Conservation (phyloP, 1,140 invertebrate genomes). For the Potamilus streckersoni region DNA sequence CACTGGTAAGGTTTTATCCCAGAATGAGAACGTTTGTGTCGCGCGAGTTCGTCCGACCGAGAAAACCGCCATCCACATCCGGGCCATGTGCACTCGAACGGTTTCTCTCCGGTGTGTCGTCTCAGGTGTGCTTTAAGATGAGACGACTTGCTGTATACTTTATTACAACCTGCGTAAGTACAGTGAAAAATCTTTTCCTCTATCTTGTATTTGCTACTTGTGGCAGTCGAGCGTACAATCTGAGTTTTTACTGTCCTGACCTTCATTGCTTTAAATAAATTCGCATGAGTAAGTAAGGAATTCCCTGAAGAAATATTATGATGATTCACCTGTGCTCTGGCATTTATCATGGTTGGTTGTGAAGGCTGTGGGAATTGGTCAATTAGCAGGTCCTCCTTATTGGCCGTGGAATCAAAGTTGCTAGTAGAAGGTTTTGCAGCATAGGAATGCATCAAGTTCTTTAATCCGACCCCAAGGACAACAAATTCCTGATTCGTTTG, state of each 20-base stretch:
- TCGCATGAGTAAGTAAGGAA: constrained; percentile 43
- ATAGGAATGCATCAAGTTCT: constrained; percentile 62
- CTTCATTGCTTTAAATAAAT: constrained; percentile 39
- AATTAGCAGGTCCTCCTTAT: constrained; percentile 9
- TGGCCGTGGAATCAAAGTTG: constrained; percentile 12
- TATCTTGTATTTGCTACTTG: constrained; percentile 34
- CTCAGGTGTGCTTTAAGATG: constrained; percentile 94
- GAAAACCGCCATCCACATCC: constrained; percentile 96
- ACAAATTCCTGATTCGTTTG: constrained; percentile 55
- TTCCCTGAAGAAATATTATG: constrained; percentile 34
- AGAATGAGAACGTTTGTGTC: constrained; percentile 76
- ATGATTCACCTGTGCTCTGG: constrained; percentile 19
- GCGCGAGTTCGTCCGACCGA: constrained; percentile 90
- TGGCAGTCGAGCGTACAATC: constrained; percentile 13
- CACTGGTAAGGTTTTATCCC: constrained; percentile 70
- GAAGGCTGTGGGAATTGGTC: constrained; percentile 22
- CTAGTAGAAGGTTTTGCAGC: constrained; percentile 32
- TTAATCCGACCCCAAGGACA: constrained; percentile 67
- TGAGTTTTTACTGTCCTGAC: constrained; percentile 37
- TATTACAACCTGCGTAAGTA: constrained; percentile 73
- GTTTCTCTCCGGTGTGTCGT: constrained; percentile 94
- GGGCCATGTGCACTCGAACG: constrained; percentile 90
- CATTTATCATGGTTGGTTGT: constrained; percentile 3
- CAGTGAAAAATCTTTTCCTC: constrained; percentile 75
- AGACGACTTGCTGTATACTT: constrained; percentile 88